Percentiles rank a stretch among this genome's conserved stretches.
Conservation (phyloP, 1,140 invertebrate species). For the Scylla paramamosain region DNA sequence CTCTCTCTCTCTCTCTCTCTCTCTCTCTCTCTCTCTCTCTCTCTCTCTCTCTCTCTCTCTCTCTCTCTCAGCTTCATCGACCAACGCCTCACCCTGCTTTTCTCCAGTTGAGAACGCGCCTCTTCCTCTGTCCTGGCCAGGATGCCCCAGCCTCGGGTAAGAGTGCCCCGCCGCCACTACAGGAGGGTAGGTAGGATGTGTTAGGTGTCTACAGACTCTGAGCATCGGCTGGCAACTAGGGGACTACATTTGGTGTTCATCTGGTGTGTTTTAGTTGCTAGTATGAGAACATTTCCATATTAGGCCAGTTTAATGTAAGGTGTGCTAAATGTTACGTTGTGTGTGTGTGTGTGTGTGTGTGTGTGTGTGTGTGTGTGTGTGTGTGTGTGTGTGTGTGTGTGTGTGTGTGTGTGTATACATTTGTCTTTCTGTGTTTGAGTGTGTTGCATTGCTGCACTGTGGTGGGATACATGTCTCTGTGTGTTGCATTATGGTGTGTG, state of each 20-base stretch:
- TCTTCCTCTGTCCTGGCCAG: not conserved
- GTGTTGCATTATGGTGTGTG: not conserved
- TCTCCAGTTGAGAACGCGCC: not conserved
- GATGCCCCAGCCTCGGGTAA: not conserved
- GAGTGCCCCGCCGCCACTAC: not conserved
- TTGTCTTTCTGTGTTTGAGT: not conserved
- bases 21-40: slow-evolving; percentile 4
- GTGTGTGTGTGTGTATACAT: not conserved
- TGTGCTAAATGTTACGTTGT: too few species aligned
- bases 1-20: slow-evolving; percentile 34
- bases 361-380: slow-evolving; percentile 4
- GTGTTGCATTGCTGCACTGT: not conserved
- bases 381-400: not conserved
- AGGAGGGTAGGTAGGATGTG: slow-evolving; percentile 9
- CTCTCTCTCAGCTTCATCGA: not conserved
- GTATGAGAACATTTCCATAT: not conserved
- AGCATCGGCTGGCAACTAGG: not conserved
- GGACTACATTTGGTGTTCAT: not conserved
- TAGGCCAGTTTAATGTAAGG: too few species aligned
- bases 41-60: slow-evolving; percentile 39
- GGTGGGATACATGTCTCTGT: too few species aligned
- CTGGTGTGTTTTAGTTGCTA: slow-evolving; percentile 13
- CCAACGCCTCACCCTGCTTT: not conserved
- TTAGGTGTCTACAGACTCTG: not conserved
- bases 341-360: not conserved